Evolutionary conservation across 2,797 vertebrate genomes (phyloP), one percentile per base, ranked within the genome.

Genomic region (Phrynocephalus vlangalii): DNA sequence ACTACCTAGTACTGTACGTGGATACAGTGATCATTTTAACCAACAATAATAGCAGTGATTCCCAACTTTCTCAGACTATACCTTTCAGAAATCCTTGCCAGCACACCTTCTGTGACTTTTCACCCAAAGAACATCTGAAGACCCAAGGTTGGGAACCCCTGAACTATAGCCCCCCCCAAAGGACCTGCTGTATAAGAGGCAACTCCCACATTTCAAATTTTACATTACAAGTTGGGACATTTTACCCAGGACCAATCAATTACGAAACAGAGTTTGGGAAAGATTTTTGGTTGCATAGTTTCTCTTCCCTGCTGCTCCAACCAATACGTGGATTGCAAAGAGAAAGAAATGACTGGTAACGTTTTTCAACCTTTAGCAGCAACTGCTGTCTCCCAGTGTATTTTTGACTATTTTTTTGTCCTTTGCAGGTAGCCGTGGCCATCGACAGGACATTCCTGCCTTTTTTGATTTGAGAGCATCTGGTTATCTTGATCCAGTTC

Each of bases 401-500:
- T 15, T 70, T 56, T 20, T 44, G 50, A 52, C 0, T 0, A n/a
- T 87, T 18, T 44, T 44, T 91, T 81, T 94, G 66, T 81, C 1
- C 79, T 76, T 28, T 3, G 38, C 93, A 98, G 98, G 98, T 2
- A 97, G 96, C 82, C 95, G 89, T 28, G 97, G 95, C 11, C 97
- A 97, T 50, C 96, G 97, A 6, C 96, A 97, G 26, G 96, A 96
- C 28, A 97, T 97, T 56, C 97, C 97, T 7, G 97, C 97, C 6
- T 94, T 97, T 50, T 98, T 98, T 91, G 98, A 98, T 91, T 93
- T 98, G 89, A 98, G 97, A 93, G 96, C 96, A 0, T 97, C 97
- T 6, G 98, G 97, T 9, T 99, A 98, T 63, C 73, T 92, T 0
- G 98, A 98, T 95, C 98, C 98, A 2, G 95, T 99, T 92, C 96